phyloP scores from a whole-genome alignment of 2,797 vertebrate species.

The Ctenosaura bakeri region DNA sequence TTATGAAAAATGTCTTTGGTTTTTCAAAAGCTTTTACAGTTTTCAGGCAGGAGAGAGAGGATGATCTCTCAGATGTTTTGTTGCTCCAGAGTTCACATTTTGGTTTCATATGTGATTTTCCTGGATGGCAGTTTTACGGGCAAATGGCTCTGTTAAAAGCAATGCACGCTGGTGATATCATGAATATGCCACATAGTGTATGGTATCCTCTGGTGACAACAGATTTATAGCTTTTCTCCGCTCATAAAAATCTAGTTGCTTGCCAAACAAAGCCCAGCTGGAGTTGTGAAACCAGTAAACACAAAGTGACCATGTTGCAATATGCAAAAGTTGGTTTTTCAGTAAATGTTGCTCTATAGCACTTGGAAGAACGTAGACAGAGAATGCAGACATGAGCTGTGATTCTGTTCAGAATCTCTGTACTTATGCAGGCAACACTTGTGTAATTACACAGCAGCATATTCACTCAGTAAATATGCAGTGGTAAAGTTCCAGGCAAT shows the following conservation, averaged over 20 bases:
- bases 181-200: slow-evolving; percentile 68
- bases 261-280: slow-evolving; percentile 66
- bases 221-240: slow-evolving; percentile 71
- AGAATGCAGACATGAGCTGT: background rate
- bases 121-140: slow-evolving; percentile 73
- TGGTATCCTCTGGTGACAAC: slow-evolving; percentile 66
- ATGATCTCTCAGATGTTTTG: slow-evolving; percentile 60
- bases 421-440: too few species aligned
- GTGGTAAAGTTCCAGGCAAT: too few species aligned
- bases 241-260: slow-evolving; percentile 68
- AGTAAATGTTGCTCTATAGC: slow-evolving; percentile 13
- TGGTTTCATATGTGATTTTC: slow-evolving; percentile 58
- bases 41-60: slow-evolving; percentile 66
- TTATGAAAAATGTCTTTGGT: slow-evolving; percentile 40
- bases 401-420: too few species aligned
- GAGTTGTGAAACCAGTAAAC: slow-evolving; percentile 66
- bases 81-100: slow-evolving; percentile 61
- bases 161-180: slow-evolving; percentile 69
- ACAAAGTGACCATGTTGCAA: slow-evolving; percentile 39
- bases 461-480: too few species aligned
- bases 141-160: slow-evolving; percentile 64
- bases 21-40: slow-evolving; percentile 53
- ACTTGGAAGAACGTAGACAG: background rate
- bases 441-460: too few species aligned
- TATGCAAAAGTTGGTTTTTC: slow-evolving; percentile 30